phyloP scores from a whole-genome alignment of 2,888 invertebrate species.

The Lycaena phlaeas region DNA sequence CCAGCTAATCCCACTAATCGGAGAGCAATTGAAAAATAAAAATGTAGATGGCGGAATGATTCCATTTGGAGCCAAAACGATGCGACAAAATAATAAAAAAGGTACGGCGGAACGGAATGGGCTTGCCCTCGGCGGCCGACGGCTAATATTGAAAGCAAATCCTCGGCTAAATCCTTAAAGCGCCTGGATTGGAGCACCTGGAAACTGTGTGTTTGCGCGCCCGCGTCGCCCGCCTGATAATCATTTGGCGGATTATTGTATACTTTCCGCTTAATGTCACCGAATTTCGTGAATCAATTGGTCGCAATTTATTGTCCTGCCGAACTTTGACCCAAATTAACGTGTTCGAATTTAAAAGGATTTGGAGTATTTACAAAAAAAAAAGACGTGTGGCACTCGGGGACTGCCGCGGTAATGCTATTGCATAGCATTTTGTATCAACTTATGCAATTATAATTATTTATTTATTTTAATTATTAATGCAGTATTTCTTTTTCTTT shows the following conservation, averaged over 20 bases:
- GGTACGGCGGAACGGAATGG: slow-evolving; percentile 56
- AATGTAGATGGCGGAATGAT: slow-evolving; percentile 73
- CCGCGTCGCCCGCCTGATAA: slow-evolving; percentile 46
- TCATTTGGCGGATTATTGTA: slow-evolving; percentile 67
- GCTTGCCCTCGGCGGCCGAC: slow-evolving; percentile 52
- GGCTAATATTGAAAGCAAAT: slow-evolving; percentile 75
- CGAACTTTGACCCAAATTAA: slow-evolving; percentile 30
- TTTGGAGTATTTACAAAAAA: slow-evolving; percentile 24
- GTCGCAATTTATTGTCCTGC: slow-evolving; percentile 26
- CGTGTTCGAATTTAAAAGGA: slow-evolving; percentile 32
- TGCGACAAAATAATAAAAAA: slow-evolving; percentile 74
- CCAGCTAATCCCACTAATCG: slow-evolving; percentile 72
- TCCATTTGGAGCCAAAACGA: slow-evolving; percentile 72
- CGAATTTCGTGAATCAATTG: slow-evolving; percentile 52
- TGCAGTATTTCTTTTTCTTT: too few relatives aligned
- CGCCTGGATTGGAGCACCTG: slow-evolving; percentile 69
- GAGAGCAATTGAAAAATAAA: slow-evolving; percentile 73
- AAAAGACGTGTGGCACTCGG: too few relatives aligned
- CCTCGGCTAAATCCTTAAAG: slow-evolving; percentile 73
- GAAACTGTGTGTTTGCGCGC: slow-evolving; percentile 59
- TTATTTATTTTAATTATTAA: too few relatives aligned
- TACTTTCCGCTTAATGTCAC: slow-evolving; percentile 62
- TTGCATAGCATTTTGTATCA: too few relatives aligned
- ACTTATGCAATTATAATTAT: too few relatives aligned
- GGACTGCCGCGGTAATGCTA: too few relatives aligned